Evolutionary conservation across 1,140 invertebrate genomes (phyloP).

Genomic region (Pogonognathellus flavescens): DNA sequence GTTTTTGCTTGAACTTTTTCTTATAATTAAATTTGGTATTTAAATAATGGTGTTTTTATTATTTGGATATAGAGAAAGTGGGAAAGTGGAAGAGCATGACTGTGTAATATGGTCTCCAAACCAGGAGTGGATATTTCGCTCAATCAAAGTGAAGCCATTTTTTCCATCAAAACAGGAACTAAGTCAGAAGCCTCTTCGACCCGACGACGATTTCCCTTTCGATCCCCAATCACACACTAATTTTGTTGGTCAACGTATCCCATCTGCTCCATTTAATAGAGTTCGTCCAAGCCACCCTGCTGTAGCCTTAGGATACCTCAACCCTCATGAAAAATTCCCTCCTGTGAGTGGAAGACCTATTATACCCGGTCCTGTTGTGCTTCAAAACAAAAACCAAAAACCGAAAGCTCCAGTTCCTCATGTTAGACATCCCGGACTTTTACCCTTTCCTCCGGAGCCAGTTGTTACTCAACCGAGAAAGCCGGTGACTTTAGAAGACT

Average conservation of each 20-base stretch:
- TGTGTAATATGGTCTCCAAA: constrained; percentile 57
- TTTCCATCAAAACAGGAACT: constrained; percentile 56
- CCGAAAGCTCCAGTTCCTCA: constrained; percentile 49
- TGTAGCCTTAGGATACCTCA: constrained; percentile 25
- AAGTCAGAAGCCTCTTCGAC: constrained; percentile 30
- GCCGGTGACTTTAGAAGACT: background rate
- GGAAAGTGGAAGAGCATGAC: constrained; percentile 55
- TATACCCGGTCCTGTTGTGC: constrained; percentile 11
- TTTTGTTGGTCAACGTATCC: background rate
- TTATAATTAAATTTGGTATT: too few relatives aligned
- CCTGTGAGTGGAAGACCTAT: constrained; percentile 24
- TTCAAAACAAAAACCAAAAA: constrained; percentile 2
- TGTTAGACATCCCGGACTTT: constrained; percentile 34
- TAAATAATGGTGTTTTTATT: too few relatives aligned
- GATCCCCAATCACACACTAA: constrained; percentile 8
- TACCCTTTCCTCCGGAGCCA: constrained; percentile 54
- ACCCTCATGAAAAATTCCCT: constrained; percentile 51
- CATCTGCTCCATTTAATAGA: background rate
- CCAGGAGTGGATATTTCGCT: constrained; percentile 61
- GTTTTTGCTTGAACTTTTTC: too few relatives aligned
- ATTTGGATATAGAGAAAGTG: background rate
- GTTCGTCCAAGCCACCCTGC: constrained; percentile 1
- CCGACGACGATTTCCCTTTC: constrained; percentile 54
- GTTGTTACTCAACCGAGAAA: constrained; percentile 43
- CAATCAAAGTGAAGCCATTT: constrained; percentile 60